Percentiles rank a stretch among this genome's conserved stretches.
phyloP scores from a whole-genome alignment of 1,140 invertebrate genomes.

The Drosophila obscura region DNA sequence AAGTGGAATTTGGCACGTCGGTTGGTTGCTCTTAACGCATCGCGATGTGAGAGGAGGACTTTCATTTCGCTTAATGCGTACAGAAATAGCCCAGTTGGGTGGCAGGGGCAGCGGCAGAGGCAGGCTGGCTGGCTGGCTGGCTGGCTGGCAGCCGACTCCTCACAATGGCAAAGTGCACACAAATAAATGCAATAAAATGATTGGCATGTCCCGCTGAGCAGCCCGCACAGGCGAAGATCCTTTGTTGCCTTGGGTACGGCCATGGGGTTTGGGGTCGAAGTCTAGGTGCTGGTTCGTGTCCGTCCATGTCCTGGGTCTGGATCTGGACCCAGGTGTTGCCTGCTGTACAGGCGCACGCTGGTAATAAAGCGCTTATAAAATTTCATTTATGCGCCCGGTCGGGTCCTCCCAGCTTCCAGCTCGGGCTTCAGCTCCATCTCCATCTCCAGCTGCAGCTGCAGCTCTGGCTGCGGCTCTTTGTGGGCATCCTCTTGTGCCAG shows the following conservation, averaged over 20 bases:
- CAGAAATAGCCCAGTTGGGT: constrained; percentile 18
- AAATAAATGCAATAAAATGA: constrained; percentile 82
- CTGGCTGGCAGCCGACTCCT: constrained; percentile 19
- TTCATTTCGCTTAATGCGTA: constrained; percentile 79
- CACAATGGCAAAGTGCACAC: constrained; percentile 78
- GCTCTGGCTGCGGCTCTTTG: constrained; percentile 10
- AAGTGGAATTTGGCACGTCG: constrained; percentile 79
- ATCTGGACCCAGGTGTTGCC: constrained; percentile 53
- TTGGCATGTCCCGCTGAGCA: constrained; percentile 70
- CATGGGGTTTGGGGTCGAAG: not conserved
- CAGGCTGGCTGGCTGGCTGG: not conserved
- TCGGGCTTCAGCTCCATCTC: too few relatives aligned
- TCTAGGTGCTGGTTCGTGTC: too few relatives aligned
- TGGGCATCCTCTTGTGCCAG: constrained; percentile 20
- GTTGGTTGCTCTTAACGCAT: constrained; percentile 69
- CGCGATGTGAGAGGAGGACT: constrained; percentile 61
- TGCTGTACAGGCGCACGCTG: constrained; percentile 18
- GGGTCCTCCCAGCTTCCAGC: not conserved
- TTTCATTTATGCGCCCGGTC: constrained; percentile 69
- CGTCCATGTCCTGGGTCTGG: not conserved
- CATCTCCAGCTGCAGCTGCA: too few relatives aligned
- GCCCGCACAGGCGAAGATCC: constrained; percentile 14
- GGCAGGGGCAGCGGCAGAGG: constrained; percentile 1
- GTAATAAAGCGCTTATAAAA: constrained; percentile 82
- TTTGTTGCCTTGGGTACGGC: constrained; percentile 36